Evolutionary conservation across 2,113 vertebrate species (phyloP).

Genomic region (Centropus bengalensis): DNA sequence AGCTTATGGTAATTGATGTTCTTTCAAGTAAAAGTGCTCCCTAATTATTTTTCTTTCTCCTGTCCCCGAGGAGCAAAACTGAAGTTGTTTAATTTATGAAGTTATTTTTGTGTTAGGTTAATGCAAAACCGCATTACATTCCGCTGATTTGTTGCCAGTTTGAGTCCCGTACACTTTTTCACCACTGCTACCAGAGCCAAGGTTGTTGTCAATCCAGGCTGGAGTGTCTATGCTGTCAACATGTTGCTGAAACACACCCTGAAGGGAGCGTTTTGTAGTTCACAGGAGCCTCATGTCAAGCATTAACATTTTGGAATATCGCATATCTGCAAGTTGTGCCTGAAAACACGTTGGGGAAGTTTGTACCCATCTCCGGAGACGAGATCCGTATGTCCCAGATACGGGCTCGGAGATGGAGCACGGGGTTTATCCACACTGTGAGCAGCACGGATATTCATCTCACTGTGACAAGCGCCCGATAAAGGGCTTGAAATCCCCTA

Average conservation of each 20-base stretch:
- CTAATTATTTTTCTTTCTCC: constrained; percentile 69
- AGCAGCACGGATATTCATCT: background rate
- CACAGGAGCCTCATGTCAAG: background rate
- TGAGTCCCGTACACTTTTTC: background rate
- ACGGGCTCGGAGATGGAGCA: background rate
- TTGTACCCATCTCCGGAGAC: background rate
- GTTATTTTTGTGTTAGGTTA: constrained; percentile 34
- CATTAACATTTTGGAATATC: constrained; percentile 1
- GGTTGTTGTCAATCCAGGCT: background rate
- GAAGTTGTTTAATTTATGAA: constrained; percentile 65
- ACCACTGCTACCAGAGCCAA: background rate
- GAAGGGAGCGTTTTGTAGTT: constrained; percentile 22
- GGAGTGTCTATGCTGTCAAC: constrained; percentile 15
- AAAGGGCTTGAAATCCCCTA: background rate
- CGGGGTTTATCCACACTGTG: background rate
- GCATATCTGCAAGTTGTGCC: constrained; percentile 13
- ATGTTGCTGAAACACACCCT: constrained; percentile 27
- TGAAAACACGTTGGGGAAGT: constrained; percentile 26
- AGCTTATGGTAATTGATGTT: constrained; percentile 74
- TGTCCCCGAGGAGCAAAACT: constrained; percentile 42
- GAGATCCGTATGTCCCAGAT: background rate
- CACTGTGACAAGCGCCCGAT: background rate
- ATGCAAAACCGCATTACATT: constrained; percentile 27
- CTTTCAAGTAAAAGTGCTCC: constrained; percentile 66
- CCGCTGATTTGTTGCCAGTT: constrained; percentile 19